Evolutionary conservation across 2,797 vertebrate genomes (phyloP).

Genomic region (Linurgus olivaceus): DNA sequence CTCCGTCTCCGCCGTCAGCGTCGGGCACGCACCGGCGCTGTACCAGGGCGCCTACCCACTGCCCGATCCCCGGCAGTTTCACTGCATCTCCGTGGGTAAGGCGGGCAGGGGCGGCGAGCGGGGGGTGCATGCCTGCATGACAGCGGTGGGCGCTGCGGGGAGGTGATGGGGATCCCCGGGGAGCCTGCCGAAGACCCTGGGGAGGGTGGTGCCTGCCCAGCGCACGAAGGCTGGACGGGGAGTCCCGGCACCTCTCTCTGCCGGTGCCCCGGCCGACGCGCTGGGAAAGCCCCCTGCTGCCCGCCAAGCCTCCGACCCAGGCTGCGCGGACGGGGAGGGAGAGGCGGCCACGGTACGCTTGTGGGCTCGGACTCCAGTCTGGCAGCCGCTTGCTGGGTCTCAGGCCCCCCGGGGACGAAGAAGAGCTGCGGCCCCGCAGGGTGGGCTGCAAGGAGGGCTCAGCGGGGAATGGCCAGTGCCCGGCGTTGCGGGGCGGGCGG

Average conservation of each 20-base stretch:
- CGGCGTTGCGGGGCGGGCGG: neutral
- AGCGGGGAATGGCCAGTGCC: neutral
- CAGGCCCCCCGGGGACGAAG: fast-evolving
- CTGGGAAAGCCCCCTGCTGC: neutral
- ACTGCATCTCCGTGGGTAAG: slow-evolving; percentile 98
- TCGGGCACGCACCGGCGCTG: slow-evolving; percentile 86
- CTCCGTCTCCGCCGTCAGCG: slow-evolving; percentile 82
- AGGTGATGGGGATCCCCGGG: neutral
- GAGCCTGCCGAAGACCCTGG: neutral
- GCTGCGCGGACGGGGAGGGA: too few species aligned
- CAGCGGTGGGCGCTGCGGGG: neutral
- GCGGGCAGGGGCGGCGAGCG: neutral
- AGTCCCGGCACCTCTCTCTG: neutral
- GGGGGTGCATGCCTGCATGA: neutral
- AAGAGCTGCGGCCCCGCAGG: neutral
- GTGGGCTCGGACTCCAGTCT: neutral
- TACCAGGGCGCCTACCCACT: slow-evolving; percentile 92
- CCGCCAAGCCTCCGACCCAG: neutral
- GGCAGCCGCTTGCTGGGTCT: neutral
- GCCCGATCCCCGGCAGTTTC: slow-evolving; percentile 93
- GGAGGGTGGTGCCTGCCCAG: fast-evolving
- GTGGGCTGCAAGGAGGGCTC: neutral
- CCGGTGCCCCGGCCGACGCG: fast-evolving
- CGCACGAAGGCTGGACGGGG: neutral
- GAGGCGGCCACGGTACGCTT: fast-evolving